phyloP scores from a whole-genome alignment of 2,113 vertebrate species.

The Octodon degus region DNA sequence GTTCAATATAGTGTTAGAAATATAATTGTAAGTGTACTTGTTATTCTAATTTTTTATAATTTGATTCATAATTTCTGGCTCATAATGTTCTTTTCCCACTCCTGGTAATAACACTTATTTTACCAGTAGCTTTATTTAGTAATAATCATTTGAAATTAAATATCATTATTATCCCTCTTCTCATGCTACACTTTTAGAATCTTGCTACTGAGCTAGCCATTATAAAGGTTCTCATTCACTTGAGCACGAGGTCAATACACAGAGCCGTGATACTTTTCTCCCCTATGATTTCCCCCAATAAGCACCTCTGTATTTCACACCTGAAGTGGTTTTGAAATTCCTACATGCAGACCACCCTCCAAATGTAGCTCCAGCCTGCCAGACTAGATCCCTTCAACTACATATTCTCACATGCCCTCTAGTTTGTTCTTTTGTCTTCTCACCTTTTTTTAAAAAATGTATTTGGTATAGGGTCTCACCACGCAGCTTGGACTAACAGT shows the following conservation, averaged over 20 bases:
- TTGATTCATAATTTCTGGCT: constrained; percentile 10
- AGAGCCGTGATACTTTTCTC: neutral
- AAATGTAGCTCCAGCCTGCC: neutral
- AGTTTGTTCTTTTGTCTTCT: neutral
- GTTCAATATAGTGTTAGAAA: constrained; percentile 6
- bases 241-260: neutral
- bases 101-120: constrained; percentile 34
- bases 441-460: neutral
- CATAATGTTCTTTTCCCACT: neutral
- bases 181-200: constrained; percentile 38
- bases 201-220: neutral
- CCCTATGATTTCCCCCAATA: neutral
- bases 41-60: constrained; percentile 47
- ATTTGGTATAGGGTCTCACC: neutral
- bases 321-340: neutral
- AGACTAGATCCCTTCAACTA: neutral
- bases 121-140: constrained; percentile 38
- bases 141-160: constrained; percentile 30
- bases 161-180: neutral
- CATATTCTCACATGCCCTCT: neutral
- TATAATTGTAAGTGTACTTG: neutral
- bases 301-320: neutral
- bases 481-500: neutral
- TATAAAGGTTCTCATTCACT: neutral
- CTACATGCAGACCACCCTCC: neutral